These are phyloP conservation scores for Tipula lateralis DNA, from an alignment of 2,888 invertebrate species.

Conservation along the genomic window DNA sequence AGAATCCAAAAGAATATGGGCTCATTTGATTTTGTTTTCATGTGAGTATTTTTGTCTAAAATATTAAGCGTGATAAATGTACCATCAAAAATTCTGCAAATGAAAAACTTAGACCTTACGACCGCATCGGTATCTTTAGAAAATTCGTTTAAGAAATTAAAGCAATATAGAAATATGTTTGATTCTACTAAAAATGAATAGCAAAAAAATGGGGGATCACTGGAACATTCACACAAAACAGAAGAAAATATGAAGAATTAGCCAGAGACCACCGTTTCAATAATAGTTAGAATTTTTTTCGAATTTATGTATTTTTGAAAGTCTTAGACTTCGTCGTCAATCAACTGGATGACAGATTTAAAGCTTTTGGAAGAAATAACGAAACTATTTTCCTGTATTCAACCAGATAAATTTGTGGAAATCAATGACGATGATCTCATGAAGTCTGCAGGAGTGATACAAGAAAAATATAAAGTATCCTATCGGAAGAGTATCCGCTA, in stretches of 20 bases:
- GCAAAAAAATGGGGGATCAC: no score
- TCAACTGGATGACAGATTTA: not conserved
- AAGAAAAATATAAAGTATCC: not conserved
- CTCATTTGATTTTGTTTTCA: conserved; percentile 27
- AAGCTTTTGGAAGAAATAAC: not conserved
- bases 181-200: no score
- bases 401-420: not conserved
- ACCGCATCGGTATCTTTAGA: no score
- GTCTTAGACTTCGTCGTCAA: not conserved
- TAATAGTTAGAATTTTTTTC: not conserved
- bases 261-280: no score
- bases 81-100: not conserved
- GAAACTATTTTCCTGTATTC: no score
- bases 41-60: conserved; percentile 19
- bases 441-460: no score
- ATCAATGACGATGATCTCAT: not conserved
- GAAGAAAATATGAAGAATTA: no score
- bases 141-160: no score
- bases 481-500: not conserved
- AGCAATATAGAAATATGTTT: no score
- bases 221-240: no score
- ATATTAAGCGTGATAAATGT: not conserved
- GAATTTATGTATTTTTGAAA: not conserved
- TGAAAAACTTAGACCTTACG: not conserved
- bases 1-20: not conserved